Base-by-base conservation (phyloP, 2,888 invertebrate genomes). In the Drepana falcataria region DNA sequence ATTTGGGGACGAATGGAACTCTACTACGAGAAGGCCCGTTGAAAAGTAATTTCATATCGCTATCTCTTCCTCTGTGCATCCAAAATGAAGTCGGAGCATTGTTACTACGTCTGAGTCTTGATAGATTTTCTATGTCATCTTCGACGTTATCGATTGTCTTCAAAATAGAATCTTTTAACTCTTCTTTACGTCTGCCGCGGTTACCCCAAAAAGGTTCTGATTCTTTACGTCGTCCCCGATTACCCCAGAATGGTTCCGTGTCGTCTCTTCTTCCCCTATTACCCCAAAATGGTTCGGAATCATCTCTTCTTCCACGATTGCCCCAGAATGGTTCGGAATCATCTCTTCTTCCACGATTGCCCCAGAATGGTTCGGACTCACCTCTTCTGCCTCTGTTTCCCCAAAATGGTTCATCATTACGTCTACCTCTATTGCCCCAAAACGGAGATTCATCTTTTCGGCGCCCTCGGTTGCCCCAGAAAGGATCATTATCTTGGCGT, bases 311-410 rank as follows among this genome's bases (percentile, higher is more conserved):
- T 0, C 92, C 92, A 35, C 91, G 75, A 57, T 87, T 91, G 1
- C 90, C 91, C 92, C 91, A 92, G 68, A 92, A 92, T 0, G 90
- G 91, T 4, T 75, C 75, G 44, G 59, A 60, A 2, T 77, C 71
- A 47, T 75, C 70, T 48, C 77, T 63, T 54, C 89, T 85, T n/a
- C 92, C 86, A 53, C 80, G 64, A 53, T 76, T 83, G 9, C 78
- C 81, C 82, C 79, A 81, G 64, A 85, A 89, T 51, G 83, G 84
- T 64, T 65, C 66, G 37, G 37, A 2, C 35, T 68, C 64, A 53
- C 71, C 62, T 53, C 73, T 66, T 57, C 72, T 67, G 9, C 91
- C 91, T 48, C 88, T 72, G 51, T 82, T 88, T 21, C 87, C 91
- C 91, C 91, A 91, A 66, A 91, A 91, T 2, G 89, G 87, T 4